Percentiles rank a stretch among this genome's conserved stretches.
These are phyloP conservation scores for Drosophila ustulata DNA, from an alignment of 2,888 invertebrate genomes.

Conservation along the genomic window DNA sequence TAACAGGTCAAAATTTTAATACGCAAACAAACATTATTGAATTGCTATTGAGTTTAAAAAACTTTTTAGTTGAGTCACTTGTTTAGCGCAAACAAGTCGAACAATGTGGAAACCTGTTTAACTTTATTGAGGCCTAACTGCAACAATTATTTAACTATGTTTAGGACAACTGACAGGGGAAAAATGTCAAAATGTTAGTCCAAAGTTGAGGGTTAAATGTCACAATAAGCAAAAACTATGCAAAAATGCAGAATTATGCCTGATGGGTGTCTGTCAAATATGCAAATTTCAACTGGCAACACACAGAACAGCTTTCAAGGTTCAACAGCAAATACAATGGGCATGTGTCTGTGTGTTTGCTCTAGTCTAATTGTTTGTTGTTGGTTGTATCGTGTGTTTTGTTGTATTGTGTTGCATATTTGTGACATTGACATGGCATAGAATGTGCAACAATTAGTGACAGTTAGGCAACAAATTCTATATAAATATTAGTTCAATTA, in stretches of 20 bases:
- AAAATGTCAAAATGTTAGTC: slow-evolving; percentile 68
- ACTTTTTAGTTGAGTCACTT: not conserved
- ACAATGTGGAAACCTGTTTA: slow-evolving; percentile 10
- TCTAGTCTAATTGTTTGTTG: slow-evolving; percentile 40
- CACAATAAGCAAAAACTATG: slow-evolving; percentile 45
- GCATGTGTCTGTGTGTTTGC: slow-evolving; percentile 10
- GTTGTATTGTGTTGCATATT: slow-evolving; percentile 8
- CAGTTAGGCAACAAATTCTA: slow-evolving; percentile 48
- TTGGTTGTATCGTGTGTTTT: slow-evolving; percentile 34
- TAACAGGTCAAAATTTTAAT: too few relatives aligned
- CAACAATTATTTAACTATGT: slow-evolving; percentile 21
- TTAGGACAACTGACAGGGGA: slow-evolving; percentile 36
- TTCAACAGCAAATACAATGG: slow-evolving; percentile 13
- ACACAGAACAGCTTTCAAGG: slow-evolving; percentile 29
- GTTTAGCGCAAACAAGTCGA: not conserved
- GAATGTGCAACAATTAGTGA: slow-evolving; percentile 63
- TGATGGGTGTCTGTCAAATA: slow-evolving; percentile 67
- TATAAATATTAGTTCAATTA: slow-evolving; percentile 52
- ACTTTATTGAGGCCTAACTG: not conserved
- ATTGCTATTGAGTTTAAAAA: not conserved
- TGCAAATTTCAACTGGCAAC: slow-evolving; percentile 57
- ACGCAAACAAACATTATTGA: not conserved
- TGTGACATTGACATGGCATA: slow-evolving; percentile 46
- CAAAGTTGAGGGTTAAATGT: slow-evolving; percentile 54
- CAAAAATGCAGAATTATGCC: slow-evolving; percentile 32